Evolutionary conservation across 2,797 vertebrate species (phyloP), one percentile per base, ranked within the genome.

Genomic region (Crenichthys baileyi): DNA sequence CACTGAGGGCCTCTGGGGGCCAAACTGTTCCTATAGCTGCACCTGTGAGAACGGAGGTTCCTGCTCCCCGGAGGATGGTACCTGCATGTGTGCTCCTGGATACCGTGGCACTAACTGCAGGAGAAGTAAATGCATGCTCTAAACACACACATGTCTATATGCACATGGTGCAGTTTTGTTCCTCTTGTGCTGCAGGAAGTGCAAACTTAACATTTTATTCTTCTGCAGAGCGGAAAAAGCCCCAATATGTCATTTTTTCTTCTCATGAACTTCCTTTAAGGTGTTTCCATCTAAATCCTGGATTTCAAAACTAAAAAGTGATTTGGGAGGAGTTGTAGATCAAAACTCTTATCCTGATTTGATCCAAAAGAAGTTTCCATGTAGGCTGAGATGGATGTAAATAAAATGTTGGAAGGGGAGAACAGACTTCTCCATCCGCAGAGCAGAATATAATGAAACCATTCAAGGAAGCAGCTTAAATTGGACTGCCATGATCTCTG

Each of bases 1-100:
- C 77, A 82, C 88, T 0, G 96, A 96, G 2, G 97, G 97, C 29
- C 96, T 90, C 87, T 99, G 98, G 98, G 98, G 98, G 22, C 96
- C 97, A 16, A 98, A 98, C 95, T 99, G 98, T 92, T 98, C 98
- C 1, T 94, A 96, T 92, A 96, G 96, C 89, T 99, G 98, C 87
- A 96, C 93, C 92, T 99, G 98, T 18, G 97, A 97, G 91, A 99
- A 99, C 0, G 96, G 97, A 0, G 98, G 98, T 0, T 98, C 97
- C 86, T 99, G 98, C 90, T 97, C 97, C 8, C 97, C 97, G 0
- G 96, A 98, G 91, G 97, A 99, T 0, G 98, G 98, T 0, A 95
- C 95, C 81, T 99, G 98, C 16, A 95, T 96, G 79, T 99, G 98
- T 1, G 95, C 97, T 0, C 96, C 97, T 0, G 98, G 98, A 24